Base-by-base conservation (phyloP, 2,113 vertebrate genomes). In the Dipodomys stephensi region DNA sequence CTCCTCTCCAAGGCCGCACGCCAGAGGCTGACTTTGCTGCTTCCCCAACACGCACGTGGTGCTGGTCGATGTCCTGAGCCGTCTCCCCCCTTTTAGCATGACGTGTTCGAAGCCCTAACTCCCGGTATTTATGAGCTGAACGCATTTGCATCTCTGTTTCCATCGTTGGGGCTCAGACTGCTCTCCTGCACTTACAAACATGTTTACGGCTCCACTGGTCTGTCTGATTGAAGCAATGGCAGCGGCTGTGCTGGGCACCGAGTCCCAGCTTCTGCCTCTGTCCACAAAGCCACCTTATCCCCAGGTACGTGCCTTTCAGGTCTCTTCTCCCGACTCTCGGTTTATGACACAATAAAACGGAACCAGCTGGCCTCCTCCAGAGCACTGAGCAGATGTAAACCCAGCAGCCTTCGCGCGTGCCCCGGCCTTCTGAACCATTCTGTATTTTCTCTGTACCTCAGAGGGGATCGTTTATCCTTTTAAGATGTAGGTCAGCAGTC, bases 1-100 rank as follows among this genome's bases (percentile, higher is more conserved):
- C 27, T 15, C 65, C 8, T 1, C 12, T 18, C n/a, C 1, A 23
- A 7, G 8, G 13, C 39, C 0, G 0, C 44, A 8, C 0, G 62
- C 79, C 7, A 1, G 39, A 0, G 16, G 27, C 10, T 23, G 7
- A 2, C 2, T 4, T 7, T 1, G 27, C 53, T 18, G 2, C 4
- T 23, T 27, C n/a, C 0, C n/a, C 0, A 1, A 4, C 49, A 23
- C 2, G 10, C 39, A 12, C 4, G 0, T 28, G 23, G 23, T 64
- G 23, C 62, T 16, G 20, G 32, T 46, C 72, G 2, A 9, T 0
- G 19, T 15, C 35, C 35, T 35, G 35, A 35, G 35, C 35, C 35
- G 3, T 2, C 15, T n/a, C 16, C 53, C 22, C 20, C 74, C 32
- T 62, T 0, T 20, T 25, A 10, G 28, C 44, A 8, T 2, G 16